Percentiles rank a stretch among this genome's conserved stretches.
Conservation (phyloP, 2,113 vertebrate species). For the Centropristis striata region DNA sequence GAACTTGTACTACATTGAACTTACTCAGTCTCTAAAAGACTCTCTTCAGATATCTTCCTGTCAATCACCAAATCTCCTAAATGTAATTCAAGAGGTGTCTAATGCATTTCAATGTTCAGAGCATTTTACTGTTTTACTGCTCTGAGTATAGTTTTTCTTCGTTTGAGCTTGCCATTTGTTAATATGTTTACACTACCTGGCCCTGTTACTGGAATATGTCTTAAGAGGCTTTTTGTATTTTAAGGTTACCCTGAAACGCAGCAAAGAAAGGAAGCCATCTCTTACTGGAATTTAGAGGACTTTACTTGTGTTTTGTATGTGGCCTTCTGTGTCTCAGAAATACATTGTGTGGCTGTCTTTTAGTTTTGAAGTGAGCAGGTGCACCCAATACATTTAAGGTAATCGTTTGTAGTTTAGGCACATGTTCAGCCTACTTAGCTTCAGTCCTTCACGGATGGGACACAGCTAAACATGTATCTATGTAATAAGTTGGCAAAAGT, state of each 20-base stretch:
- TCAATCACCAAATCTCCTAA: slow-evolving; percentile 19
- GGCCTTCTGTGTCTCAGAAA: background rate
- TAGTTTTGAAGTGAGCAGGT: background rate
- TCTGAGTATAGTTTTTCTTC: background rate
- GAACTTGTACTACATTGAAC: slow-evolving; percentile 7
- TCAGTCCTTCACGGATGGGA: background rate
- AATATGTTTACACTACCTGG: background rate
- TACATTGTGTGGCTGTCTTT: background rate
- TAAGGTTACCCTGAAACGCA: background rate
- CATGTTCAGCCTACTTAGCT: background rate
- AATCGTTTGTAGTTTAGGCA: background rate
- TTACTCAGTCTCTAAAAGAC: slow-evolving; percentile 8
- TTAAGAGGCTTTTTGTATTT: background rate
- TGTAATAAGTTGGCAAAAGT: background rate
- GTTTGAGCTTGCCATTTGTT: background rate
- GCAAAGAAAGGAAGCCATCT: background rate
- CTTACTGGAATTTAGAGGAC: background rate
- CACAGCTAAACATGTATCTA: background rate
- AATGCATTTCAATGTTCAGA: background rate
- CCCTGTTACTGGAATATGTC: background rate
- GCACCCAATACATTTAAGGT: background rate
- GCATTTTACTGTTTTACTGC: background rate
- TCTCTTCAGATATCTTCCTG: slow-evolving; percentile 6
- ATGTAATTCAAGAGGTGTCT: slow-evolving; percentile 18
- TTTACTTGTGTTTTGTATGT: too few species aligned